phyloP scores from a whole-genome alignment of 2,888 invertebrate genomes.

The Seira sanloemensis region DNA sequence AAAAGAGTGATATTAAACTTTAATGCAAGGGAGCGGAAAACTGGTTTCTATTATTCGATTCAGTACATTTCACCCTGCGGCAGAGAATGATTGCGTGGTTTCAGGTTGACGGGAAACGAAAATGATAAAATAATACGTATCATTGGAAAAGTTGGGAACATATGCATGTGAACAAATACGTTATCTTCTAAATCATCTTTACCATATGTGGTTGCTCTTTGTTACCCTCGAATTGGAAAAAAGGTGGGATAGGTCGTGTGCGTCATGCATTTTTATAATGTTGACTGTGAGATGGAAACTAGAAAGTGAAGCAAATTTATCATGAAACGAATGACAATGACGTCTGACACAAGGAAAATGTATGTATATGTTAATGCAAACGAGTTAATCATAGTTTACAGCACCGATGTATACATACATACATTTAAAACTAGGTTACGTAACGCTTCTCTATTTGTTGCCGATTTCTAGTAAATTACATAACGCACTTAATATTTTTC shows the following conservation, averaged over 20 bases:
- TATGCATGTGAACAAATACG: background rate
- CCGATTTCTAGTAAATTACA: too few relatives aligned
- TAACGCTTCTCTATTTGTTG: too few relatives aligned
- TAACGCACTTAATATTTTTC: too few relatives aligned
- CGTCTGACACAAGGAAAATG: too few relatives aligned
- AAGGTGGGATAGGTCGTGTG: conserved; percentile 23
- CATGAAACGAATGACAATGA: too few relatives aligned
- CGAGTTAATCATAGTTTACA: too few relatives aligned
- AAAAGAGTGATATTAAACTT: too few relatives aligned
- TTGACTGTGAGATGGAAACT: background rate
- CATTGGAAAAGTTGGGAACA: background rate
- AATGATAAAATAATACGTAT: background rate
- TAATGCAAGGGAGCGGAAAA: background rate
- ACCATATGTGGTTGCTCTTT: background rate
- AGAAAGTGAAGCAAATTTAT: too few relatives aligned
- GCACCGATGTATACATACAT: too few relatives aligned
- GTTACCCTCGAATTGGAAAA: background rate
- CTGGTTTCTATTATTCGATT: background rate
- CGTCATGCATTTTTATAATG: background rate
- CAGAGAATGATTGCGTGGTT: background rate
- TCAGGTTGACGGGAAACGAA: background rate
- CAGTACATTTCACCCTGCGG: background rate
- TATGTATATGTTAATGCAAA: too few relatives aligned
- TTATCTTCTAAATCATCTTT: background rate
- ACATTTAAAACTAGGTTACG: too few relatives aligned